A percentile compares a stretch with the other conserved stretches of the same genome.
Conservation (phyloP, 2,113 vertebrate species). For the Colossoma macropomum region DNA sequence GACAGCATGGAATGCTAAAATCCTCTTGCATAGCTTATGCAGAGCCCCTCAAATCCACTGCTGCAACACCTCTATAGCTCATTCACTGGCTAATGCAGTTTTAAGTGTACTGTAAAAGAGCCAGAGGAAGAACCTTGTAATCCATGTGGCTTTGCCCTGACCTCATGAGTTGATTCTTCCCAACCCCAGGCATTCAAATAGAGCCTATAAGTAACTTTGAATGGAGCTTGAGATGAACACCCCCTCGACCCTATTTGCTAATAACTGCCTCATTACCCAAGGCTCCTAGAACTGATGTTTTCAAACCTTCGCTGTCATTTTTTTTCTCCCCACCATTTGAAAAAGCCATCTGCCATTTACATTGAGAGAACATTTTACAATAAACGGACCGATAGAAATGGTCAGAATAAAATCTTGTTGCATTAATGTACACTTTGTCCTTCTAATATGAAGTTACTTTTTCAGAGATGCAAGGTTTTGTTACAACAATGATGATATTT, state of each 20-base stretch:
- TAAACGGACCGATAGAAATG: no score
- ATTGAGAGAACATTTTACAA: no score
- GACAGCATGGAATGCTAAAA: neutral
- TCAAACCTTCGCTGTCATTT: no score
- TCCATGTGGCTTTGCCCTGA: slow-evolving; percentile 21
- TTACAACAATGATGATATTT: no score
- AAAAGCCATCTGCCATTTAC: no score
- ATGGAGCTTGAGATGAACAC: neutral
- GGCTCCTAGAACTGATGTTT: neutral
- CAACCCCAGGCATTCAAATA: neutral
- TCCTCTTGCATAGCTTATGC: slow-evolving; percentile 1
- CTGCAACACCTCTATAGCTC: slow-evolving; percentile 13
- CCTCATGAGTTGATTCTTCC: slow-evolving; percentile 2
- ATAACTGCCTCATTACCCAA: neutral
- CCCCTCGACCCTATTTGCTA: neutral
- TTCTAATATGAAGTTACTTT: no score
- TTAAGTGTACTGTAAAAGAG: slow-evolving; percentile 12
- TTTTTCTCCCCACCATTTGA: no score
- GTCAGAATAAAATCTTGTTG: no score
- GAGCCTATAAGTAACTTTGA: slow-evolving; percentile 4
- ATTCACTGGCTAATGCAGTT: neutral
- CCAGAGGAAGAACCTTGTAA: neutral
- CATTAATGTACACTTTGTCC: no score
- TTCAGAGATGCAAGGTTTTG: no score
- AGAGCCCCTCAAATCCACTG: slow-evolving; percentile 3